A percentile compares a stretch with the other conserved stretches of the same genome.
phyloP scores from a whole-genome alignment of 2,797 vertebrate species.

The Basileuterus tristriatus region DNA sequence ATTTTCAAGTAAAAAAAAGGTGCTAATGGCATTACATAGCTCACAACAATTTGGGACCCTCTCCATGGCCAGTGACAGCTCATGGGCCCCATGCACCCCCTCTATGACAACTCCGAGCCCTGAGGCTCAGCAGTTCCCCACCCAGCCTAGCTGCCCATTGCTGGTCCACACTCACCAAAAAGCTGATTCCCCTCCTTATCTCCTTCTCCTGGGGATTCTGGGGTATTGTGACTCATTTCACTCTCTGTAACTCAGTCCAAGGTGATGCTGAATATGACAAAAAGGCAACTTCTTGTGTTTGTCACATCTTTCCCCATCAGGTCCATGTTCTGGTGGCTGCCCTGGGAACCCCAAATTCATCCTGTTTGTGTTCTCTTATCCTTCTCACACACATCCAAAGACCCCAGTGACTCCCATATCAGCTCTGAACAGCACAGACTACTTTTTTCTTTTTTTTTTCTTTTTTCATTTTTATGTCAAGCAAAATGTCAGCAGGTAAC shows the following conservation, averaged over 20 bases:
- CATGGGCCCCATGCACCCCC: too few relatives aligned
- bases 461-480: neutral
- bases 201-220: neutral
- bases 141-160: neutral
- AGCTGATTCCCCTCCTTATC: neutral
- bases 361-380: neutral
- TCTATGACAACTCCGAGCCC: fast-evolving
- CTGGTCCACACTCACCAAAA: neutral
- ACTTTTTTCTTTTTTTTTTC: neutral
- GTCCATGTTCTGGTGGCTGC: neutral
- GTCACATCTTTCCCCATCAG: fast-evolving
- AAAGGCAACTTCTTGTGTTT: neutral
- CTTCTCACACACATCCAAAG: neutral
- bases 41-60: neutral
- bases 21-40: fast-evolving
- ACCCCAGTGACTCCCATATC: neutral
- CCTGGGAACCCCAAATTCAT: neutral
- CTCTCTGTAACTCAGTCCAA: neutral
- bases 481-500: neutral
- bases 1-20: neutral
- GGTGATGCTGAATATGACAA: neutral
- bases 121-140: fast-evolving
- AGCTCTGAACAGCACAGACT: neutral
- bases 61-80: neutral
- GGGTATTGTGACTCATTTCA: fast-evolving